Evolutionary conservation across 2,113 vertebrate species (phyloP).

Genomic region (Ploceus nigricollis): DNA sequence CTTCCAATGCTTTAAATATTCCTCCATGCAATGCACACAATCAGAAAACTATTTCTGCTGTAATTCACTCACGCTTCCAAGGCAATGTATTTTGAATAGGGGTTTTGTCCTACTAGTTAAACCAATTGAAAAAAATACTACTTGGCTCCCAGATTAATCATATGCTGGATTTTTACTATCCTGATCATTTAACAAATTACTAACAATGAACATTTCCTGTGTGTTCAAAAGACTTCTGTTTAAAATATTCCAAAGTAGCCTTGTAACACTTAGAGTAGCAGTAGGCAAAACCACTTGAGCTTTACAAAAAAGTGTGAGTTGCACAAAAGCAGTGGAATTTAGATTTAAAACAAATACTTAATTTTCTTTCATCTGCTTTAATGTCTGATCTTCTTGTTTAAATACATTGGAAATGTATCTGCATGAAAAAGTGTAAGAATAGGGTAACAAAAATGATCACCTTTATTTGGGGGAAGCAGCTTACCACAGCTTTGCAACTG

Average conservation of each 20-base stretch:
- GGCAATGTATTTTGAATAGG: neutral
- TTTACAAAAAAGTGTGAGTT: neutral
- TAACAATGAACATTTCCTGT: neutral
- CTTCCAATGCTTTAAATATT: conserved; percentile 28
- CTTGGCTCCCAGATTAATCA: neutral
- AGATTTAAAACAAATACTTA: neutral
- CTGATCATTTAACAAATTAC: neutral
- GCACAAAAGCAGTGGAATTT: neutral
- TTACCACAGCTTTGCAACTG: neutral
- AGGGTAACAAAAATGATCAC: neutral
- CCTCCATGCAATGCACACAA: neutral
- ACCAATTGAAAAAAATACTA: neutral
- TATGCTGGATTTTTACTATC: neutral
- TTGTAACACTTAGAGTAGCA: neutral
- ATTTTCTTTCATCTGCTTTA: neutral
- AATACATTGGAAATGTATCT: neutral
- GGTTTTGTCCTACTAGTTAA: neutral
- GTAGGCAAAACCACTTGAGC: neutral
- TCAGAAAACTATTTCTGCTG: neutral
- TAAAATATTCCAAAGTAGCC: neutral
- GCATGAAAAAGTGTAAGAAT: neutral
- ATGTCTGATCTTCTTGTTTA: neutral
- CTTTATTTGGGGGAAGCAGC: neutral
- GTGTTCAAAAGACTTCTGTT: neutral
- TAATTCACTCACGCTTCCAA: neutral